Evolutionary conservation across 2,797 vertebrate genomes (phyloP).

Genomic region (Ctenopoma multispine): DNA sequence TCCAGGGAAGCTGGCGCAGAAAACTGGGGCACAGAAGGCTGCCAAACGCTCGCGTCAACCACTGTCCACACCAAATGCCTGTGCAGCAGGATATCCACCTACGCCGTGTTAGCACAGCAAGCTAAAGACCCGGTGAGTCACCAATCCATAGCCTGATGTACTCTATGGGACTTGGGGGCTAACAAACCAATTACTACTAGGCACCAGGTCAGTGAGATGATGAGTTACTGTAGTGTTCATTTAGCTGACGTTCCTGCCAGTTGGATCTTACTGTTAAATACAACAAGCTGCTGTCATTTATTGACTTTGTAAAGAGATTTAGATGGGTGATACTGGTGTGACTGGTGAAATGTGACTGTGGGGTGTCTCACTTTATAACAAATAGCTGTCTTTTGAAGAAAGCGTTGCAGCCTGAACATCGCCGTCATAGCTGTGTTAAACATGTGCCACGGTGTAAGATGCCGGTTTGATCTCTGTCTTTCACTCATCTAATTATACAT

Average conservation of each 20-base stretch:
- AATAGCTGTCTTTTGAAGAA: slow-evolving; percentile 7
- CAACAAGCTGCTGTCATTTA: slow-evolving; percentile 21
- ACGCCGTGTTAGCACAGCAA: slow-evolving; percentile 94
- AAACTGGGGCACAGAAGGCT: slow-evolving; percentile 97
- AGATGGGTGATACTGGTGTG: not conserved
- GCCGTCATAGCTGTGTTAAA: slow-evolving; percentile 12
- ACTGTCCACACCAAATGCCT: slow-evolving; percentile 96
- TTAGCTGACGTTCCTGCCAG: slow-evolving; percentile 15
- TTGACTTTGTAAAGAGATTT: slow-evolving; percentile 6
- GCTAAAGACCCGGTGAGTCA: slow-evolving; percentile 95
- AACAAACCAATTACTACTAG: slow-evolving; percentile 31
- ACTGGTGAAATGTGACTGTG: slow-evolving; percentile 9
- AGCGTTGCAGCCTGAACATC: not conserved
- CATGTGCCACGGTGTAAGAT: slow-evolving; percentile 3
- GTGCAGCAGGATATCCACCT: slow-evolving; percentile 96
- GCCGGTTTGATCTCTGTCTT: slow-evolving; percentile 32
- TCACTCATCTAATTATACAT: slow-evolving; percentile 32
- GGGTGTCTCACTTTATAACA: slow-evolving; percentile 20
- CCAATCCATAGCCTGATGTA: slow-evolving; percentile 43
- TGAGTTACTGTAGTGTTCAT: slow-evolving; percentile 20
- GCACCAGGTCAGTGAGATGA: slow-evolving; percentile 45
- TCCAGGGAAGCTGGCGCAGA: slow-evolving; percentile 93
- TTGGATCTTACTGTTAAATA: slow-evolving; percentile 9
- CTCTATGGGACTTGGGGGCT: slow-evolving; percentile 39
- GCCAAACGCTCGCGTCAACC: slow-evolving; percentile 94